These are phyloP conservation scores for Dysdera silvatica DNA, from an alignment of 1,140 invertebrate species.

Conservation along the genomic window DNA sequence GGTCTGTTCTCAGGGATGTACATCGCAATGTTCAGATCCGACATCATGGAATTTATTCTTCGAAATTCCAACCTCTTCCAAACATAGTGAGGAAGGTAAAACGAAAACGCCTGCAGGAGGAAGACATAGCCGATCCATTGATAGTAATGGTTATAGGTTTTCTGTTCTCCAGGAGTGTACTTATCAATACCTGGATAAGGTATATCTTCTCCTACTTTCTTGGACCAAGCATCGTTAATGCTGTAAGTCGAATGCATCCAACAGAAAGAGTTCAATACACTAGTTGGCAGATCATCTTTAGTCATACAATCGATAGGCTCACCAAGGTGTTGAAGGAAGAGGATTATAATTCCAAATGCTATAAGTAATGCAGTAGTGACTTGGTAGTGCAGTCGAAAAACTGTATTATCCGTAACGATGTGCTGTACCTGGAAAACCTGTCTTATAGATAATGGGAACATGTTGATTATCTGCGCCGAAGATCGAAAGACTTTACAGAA, in stretches of 20 bases:
- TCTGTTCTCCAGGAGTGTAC: slow-evolving; percentile 56
- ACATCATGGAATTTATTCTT: slow-evolving; percentile 37
- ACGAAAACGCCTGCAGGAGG: slow-evolving; percentile 66
- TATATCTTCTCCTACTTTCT: slow-evolving; percentile 35
- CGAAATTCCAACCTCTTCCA: slow-evolving; percentile 54
- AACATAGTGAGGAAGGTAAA: slow-evolving; percentile 56
- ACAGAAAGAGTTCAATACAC: slow-evolving; percentile 87
- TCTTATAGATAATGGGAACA: too few species aligned
- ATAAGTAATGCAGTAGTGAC: slow-evolving; percentile 49
- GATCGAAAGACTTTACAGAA: too few species aligned
- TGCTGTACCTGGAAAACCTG: too few species aligned
- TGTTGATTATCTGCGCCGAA: too few species aligned
- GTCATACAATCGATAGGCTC: slow-evolving; percentile 47
- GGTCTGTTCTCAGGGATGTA: slow-evolving; percentile 55
- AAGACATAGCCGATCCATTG: slow-evolving; percentile 95
- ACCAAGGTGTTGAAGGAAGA: slow-evolving; percentile 49
- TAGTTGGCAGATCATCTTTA: slow-evolving; percentile 58
- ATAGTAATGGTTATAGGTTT: slow-evolving; percentile 59
- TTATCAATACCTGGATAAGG: slow-evolving; percentile 70
- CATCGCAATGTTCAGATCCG: slow-evolving; percentile 31
- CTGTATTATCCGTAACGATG: slow-evolving; percentile 86
- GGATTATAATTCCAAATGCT: slow-evolving; percentile 48
- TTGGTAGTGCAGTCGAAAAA: slow-evolving; percentile 50
- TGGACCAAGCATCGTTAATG: slow-evolving; percentile 33
- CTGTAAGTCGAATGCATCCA: slow-evolving; percentile 91